Evolutionary conservation across 1,140 invertebrate species (phyloP), one percentile per base, ranked within the genome.

Genomic region (Hormaphis cornu): DNA sequence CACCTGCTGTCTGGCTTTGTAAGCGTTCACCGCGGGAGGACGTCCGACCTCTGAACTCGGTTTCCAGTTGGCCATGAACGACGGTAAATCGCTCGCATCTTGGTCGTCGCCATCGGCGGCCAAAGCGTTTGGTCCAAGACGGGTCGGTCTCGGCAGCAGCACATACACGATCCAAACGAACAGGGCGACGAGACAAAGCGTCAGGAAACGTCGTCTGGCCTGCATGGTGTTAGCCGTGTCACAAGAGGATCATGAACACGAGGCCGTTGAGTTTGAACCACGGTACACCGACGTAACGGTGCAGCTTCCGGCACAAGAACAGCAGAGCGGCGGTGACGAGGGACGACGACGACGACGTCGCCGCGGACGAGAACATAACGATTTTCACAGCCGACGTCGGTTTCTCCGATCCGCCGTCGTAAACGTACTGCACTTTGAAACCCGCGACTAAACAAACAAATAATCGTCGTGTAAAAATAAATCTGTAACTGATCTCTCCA

Each of bases 1-100:
- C 10, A 66, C 30, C 20, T 66, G 24, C 10, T 66, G 61, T 35
- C 61, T 66, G 7, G 18, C 26, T 16, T 66, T 28, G 7, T 66
- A 66, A 1, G 44, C 20, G 48, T 66, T 66, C 6, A 30, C n/a
- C 7, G 61, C 42, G n/a, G 44, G 61, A 33, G 61, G 44, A 33
- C 61, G 61, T n/a, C 61, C 61, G 50, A 66, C n/a, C 30, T 66
- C 61, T 16, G 10, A 20, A 33, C 4, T 50, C 50, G 20, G 61
- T 35, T 66, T n/a, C 61, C 61, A 66, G 22, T 66, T 20, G 9
- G 48, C 61, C 14, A 35, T 50, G 20, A 50, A 66, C 8, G 61
- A 66, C 35, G 61, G 61, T 35, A 66, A 16, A 33, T 66, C n/a
- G 3, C 50, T 14, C 6, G 22, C n/a, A 33, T n/a, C n/a, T n/a